phyloP scores from a whole-genome alignment of 1,140 invertebrate species.

The Lordiphosa collinella region DNA sequence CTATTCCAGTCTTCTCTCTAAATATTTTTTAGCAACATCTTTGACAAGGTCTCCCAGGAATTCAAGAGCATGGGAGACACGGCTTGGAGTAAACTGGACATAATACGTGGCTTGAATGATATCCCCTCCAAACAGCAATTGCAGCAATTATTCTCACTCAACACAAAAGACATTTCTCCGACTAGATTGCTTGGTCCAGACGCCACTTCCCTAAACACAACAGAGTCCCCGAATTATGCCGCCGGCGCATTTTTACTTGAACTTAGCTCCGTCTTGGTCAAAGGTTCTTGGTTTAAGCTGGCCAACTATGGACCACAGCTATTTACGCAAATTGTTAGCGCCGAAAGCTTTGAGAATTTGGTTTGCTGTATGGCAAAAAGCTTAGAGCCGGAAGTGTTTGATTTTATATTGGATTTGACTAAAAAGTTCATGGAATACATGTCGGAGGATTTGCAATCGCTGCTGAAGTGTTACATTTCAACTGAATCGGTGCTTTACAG shows the following conservation, averaged over 20 bases:
- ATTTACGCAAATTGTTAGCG: constrained; percentile 33
- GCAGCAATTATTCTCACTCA: constrained; percentile 19
- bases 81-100: neutral
- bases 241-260: constrained; percentile 19
- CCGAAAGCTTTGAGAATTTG: constrained; percentile 32
- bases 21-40: constrained; percentile 26
- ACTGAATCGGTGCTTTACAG: constrained; percentile 37
- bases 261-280: constrained; percentile 27
- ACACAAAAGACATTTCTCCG: constrained; percentile 24
- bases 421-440: constrained; percentile 27
- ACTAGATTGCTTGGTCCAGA: constrained; percentile 9
- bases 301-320: constrained; percentile 18
- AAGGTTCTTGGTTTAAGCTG: constrained; percentile 10
- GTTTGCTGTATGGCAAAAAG: constrained; percentile 18
- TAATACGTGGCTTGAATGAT: neutral
- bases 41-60: neutral
- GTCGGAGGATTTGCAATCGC: constrained; percentile 16
- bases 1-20: neutral
- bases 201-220: neutral
- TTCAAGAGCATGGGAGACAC: neutral
- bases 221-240: constrained; percentile 28
- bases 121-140: constrained; percentile 1
- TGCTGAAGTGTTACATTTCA: constrained; percentile 36
- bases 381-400: constrained; percentile 6
- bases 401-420: constrained; percentile 19